These are phyloP conservation scores for Kobus ellipsiprymnus DNA, from an alignment of 2,113 vertebrate genomes.

Conservation along the genomic window DNA sequence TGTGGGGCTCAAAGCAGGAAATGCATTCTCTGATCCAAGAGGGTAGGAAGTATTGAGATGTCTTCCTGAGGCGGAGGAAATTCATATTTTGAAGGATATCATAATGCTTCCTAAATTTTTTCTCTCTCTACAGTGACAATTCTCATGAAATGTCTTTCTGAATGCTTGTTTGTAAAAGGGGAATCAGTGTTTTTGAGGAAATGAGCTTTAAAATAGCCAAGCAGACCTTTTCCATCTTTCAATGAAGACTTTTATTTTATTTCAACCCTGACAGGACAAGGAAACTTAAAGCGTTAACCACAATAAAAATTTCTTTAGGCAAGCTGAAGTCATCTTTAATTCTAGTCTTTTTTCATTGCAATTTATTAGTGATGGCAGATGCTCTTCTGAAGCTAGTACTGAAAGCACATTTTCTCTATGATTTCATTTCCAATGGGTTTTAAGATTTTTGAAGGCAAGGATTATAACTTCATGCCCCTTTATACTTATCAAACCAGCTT, in stretches of 20 bases:
- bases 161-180: not conserved
- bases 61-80: not conserved
- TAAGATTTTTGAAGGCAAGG: constrained; percentile 17
- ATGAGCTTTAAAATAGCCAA: not conserved
- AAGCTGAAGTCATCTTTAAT: constrained; percentile 12
- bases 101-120: not conserved
- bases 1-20: not conserved
- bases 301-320: not conserved
- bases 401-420: not conserved
- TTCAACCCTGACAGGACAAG: not conserved
- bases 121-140: not conserved
- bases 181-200: not conserved
- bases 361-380: constrained; percentile 10
- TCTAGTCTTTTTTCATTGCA: not conserved
- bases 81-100: not conserved
- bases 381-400: constrained; percentile 17
- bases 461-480: not conserved
- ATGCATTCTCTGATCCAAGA: not conserved
- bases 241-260: not conserved
- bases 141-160: not conserved
- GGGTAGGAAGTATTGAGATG: not conserved
- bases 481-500: not conserved
- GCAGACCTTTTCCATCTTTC: not conserved
- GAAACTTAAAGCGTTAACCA: not conserved
- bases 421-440: constrained; percentile 40